Base-by-base conservation (phyloP, 2,797 vertebrate genomes). In the Myoxocephalus aenaeus region DNA sequence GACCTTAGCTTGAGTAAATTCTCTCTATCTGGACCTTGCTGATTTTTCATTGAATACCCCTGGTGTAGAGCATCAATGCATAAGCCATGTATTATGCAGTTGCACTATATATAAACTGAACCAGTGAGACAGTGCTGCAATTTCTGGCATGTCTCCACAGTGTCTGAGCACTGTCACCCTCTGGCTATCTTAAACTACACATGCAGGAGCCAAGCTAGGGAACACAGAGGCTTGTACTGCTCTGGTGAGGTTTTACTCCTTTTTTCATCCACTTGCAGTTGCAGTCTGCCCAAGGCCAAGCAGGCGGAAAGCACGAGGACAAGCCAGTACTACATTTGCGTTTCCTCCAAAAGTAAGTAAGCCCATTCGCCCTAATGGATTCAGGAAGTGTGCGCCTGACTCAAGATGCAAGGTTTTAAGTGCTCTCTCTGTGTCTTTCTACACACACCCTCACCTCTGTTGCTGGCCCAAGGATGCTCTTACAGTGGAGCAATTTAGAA, bases 281-380 rank as follows among this genome's bases (percentile, higher is more conserved):
- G 64, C 66, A 79, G 54, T 85, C 56, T 46, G 83, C 86, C 77
- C 77, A 87, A 83, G 87, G 92, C 92, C 89, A 90, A 82, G 70
- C 80, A 87, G 65, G 61, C 77, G 86, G 87, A 82, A 88, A 92
- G 87, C 65, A 27, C 75, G 65, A 78, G 83, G 83, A 84, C 82
- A 84, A 77, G 81, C 84, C 78, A 73, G 77, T 62, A 62, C 79
- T 78, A 87, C 85, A 87, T 92, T 87, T 83, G 87, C 72, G 80
- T 86, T 75, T 88, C 75, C 63, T 87, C 73, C 73, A 82, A 81
- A 83, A 89, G 64, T 86, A 85, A 70, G 72, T 82, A 61, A 77
- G 70, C 72, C 88, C 80, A 67, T 84, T 86, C 44, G 0, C 66
- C 63, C 71, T 93, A 93, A 94, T 93, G 90, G 92, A 91, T 85